Conservation (phyloP, 2,888 invertebrate genomes). For the Scelioninae gen. 1 region DNA sequence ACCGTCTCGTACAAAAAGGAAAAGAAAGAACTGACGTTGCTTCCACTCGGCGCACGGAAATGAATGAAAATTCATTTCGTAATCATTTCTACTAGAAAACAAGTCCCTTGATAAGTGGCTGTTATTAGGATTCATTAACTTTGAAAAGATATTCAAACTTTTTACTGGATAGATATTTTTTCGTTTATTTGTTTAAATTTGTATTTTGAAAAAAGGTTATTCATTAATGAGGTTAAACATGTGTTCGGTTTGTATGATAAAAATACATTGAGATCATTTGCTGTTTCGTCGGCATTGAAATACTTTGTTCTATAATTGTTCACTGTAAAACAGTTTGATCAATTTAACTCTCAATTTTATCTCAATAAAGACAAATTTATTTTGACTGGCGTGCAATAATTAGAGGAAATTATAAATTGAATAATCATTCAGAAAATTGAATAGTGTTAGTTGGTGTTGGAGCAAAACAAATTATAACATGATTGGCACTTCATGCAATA, state of each 20-base stretch:
- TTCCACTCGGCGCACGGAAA: too few relatives aligned
- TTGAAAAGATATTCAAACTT: too few relatives aligned
- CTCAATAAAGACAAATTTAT: constrained; percentile 1
- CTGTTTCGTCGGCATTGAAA: neutral
- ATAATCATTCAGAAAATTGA: constrained; percentile 11
- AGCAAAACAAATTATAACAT: neutral
- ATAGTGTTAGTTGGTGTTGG: neutral
- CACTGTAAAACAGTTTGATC: neutral
- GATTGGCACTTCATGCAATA: constrained; percentile 1
- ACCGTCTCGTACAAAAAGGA: constrained; percentile 20
- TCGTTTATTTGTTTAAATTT: too few relatives aligned
- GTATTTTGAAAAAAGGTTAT: too few relatives aligned
- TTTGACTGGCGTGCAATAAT: neutral
- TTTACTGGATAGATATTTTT: too few relatives aligned
- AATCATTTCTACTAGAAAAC: constrained; percentile 1
- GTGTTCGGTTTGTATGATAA: too few relatives aligned
- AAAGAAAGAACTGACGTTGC: constrained; percentile 14
- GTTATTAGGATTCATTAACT: too few relatives aligned
- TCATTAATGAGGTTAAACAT: too few relatives aligned
- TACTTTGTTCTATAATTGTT: neutral
- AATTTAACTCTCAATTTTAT: constrained; percentile 2
- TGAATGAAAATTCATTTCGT: constrained; percentile 21
- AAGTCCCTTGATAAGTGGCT: too few relatives aligned
- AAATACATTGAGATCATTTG: neutral
- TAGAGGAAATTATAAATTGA: constrained; percentile 22